Conservation (phyloP, 2,888 invertebrate genomes). For the Drosophila pseudotalamancana region DNA sequence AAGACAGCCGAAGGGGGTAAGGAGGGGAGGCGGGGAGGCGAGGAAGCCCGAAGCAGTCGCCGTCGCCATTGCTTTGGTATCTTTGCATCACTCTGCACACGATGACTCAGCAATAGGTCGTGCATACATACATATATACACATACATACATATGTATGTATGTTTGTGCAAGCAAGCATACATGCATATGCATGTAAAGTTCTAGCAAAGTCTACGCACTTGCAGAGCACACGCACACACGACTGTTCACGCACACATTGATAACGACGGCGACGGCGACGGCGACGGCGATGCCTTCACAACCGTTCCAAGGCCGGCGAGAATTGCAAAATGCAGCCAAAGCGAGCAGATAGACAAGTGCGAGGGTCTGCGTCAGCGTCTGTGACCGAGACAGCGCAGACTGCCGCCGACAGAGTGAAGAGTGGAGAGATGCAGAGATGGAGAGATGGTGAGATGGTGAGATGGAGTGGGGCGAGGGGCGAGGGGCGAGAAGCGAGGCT, state of each 20-base stretch:
- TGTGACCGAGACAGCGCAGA: not conserved
- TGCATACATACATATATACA: not conserved
- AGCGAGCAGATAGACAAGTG: constrained; percentile 40
- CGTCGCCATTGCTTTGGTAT: not conserved
- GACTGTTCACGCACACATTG: constrained; percentile 5
- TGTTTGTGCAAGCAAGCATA: not conserved
- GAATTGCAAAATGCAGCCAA: constrained; percentile 52
- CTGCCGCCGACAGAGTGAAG: not conserved
- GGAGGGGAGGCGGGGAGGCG: not conserved
- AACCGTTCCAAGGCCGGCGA: constrained; percentile 55
- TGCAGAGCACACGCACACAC: constrained; percentile 3
- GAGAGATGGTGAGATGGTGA: no score
- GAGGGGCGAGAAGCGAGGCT: not conserved
- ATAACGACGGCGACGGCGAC: constrained; percentile 43
- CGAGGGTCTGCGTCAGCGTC: constrained; percentile 43
- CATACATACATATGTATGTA: not conserved
- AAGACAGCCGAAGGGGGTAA: not conserved
- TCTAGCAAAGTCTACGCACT: constrained; percentile 47
- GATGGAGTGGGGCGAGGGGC: not conserved
- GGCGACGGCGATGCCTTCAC: constrained; percentile 69
- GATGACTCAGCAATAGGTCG: constrained; percentile 27
- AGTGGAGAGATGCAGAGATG: no score
- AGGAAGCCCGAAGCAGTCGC: no score
- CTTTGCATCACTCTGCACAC: constrained; percentile 2
- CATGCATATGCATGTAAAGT: not conserved